These are phyloP conservation scores for Phymanthus crucifer DNA, from an alignment of 92 coral and sea anemone species.

Conservation along the genomic window DNA sequence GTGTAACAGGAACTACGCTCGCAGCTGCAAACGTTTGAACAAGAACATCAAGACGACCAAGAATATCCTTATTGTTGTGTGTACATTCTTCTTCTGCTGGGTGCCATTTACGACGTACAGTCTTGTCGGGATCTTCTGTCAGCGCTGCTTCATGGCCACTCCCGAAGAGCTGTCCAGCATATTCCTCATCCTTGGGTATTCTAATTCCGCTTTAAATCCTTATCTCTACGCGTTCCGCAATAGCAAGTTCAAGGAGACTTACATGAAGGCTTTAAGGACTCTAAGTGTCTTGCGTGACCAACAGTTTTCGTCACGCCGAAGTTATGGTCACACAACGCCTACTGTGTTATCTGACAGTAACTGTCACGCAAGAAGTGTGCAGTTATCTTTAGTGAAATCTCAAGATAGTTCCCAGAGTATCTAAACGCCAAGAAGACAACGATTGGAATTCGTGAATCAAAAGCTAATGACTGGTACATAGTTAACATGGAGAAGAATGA, in stretches of 20 bases:
- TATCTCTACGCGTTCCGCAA: conserved; percentile 65
- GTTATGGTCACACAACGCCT: conserved; percentile 31
- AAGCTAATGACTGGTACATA: too few relatives aligned
- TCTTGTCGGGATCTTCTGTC: conserved; percentile 34
- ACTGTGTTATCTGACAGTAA: conserved; percentile 25
- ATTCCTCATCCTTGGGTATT: conserved; percentile 60
- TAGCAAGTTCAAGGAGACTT: conserved; percentile 57
- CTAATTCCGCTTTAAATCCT: conserved; percentile 67
- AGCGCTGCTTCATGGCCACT: conserved; percentile 28
- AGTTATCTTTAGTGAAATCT: background rate
- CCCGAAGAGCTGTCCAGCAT: conserved; percentile 40
- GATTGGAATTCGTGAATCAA: too few relatives aligned
- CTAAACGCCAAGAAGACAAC: background rate
- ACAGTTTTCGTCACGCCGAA: conserved; percentile 22
- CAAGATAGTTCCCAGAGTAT: background rate
- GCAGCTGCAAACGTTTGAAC: conserved; percentile 10
- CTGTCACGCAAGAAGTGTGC: conserved; percentile 20
- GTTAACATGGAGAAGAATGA: too few relatives aligned
- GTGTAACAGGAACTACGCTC: conserved; percentile 23
- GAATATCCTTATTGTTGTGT: conserved; percentile 66
- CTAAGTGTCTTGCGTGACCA: conserved; percentile 8
- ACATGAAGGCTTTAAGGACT: conserved; percentile 15
- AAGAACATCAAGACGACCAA: conserved; percentile 63
- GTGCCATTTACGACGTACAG: conserved; percentile 72
- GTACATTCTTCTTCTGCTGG: conserved; percentile 80